Percentiles rank a stretch among this genome's conserved stretches.
Evolutionary conservation across 2,797 vertebrate genomes (phyloP).

Genomic region (Cetoscarus ocellatus): DNA sequence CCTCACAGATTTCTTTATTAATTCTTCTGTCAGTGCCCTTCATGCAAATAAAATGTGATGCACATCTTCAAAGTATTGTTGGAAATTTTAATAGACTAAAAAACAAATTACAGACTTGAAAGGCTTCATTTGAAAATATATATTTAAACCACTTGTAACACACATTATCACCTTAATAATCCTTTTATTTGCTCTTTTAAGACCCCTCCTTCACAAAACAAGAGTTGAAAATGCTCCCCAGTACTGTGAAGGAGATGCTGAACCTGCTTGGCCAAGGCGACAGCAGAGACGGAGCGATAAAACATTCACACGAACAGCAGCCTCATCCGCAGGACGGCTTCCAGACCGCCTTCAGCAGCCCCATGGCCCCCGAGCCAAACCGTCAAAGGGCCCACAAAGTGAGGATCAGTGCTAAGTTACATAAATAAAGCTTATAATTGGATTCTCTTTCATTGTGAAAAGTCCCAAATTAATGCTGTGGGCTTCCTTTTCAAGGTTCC

Average conservation of each 20-base stretch:
- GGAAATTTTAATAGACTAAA: no score
- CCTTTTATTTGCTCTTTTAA: constrained; percentile 7
- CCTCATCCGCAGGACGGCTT: constrained; percentile 3
- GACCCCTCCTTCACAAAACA: neutral
- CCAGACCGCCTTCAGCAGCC: constrained; percentile 13
- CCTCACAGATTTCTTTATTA: no score
- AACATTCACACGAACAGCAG: neutral
- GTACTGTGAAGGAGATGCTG: constrained; percentile 22
- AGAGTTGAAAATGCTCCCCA: constrained; percentile 28
- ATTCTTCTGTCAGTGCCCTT: no score
- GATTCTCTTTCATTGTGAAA: no score
- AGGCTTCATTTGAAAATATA: no score
- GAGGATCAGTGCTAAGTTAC: neutral
- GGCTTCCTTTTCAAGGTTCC: constrained; percentile 5
- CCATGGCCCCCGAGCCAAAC: neutral
- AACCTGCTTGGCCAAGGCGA: neutral
- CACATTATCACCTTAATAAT: no score
- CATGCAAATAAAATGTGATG: no score
- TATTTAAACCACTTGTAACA: neutral
- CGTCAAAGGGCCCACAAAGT: neutral
- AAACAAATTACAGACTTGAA: no score
- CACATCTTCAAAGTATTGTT: no score
- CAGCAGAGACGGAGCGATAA: neutral
- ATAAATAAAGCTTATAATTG: no score
- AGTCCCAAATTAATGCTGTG: no score